Percentiles rank a stretch among this genome's conserved stretches.
phyloP scores from a whole-genome alignment of 2,797 vertebrate species.

The Poecilia wingei region DNA sequence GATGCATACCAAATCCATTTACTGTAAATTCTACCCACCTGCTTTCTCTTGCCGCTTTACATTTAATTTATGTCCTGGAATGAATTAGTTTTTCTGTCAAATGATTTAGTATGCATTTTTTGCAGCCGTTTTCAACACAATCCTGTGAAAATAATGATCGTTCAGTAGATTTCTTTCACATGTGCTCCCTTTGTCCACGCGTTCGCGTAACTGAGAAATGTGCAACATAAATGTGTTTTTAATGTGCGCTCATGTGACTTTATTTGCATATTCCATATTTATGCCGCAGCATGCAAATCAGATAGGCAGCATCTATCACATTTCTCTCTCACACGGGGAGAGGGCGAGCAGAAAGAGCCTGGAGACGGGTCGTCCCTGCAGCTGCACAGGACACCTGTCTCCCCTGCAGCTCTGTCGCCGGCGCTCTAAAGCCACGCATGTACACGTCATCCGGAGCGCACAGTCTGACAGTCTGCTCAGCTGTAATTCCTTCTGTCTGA shows the following conservation, averaged over 20 bases:
- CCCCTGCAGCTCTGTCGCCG: slow-evolving; percentile 18
- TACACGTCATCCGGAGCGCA: slow-evolving; percentile 7
- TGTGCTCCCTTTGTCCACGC: slow-evolving; percentile 17
- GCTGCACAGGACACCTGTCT: slow-evolving; percentile 18
- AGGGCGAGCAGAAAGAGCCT: slow-evolving; percentile 3
- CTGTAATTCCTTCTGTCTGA: slow-evolving; percentile 29
- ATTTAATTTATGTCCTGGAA: neutral
- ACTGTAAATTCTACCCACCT: neutral
- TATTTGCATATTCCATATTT: slow-evolving; percentile 35
- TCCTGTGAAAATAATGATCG: slow-evolving; percentile 23
- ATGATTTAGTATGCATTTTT: neutral
- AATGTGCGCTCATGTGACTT: slow-evolving; percentile 2
- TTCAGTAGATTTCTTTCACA: slow-evolving; percentile 21
- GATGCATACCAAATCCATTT: neutral
- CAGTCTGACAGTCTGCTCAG: slow-evolving; percentile 4
- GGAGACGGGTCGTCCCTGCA: neutral
- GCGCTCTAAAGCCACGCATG: neutral
- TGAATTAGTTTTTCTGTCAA: neutral
- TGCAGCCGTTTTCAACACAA: slow-evolving; percentile 25
- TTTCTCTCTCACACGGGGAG: neutral
- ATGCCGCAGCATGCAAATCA: slow-evolving; percentile 9
- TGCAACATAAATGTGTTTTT: slow-evolving; percentile 8
- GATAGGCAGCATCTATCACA: slow-evolving; percentile 8
- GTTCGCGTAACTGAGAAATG: slow-evolving; percentile 29
- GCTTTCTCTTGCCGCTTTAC: neutral